Evolutionary conservation across 2,113 vertebrate species (phyloP), one percentile per base, ranked within the genome.

Genomic region (Gambusia affinis): DNA sequence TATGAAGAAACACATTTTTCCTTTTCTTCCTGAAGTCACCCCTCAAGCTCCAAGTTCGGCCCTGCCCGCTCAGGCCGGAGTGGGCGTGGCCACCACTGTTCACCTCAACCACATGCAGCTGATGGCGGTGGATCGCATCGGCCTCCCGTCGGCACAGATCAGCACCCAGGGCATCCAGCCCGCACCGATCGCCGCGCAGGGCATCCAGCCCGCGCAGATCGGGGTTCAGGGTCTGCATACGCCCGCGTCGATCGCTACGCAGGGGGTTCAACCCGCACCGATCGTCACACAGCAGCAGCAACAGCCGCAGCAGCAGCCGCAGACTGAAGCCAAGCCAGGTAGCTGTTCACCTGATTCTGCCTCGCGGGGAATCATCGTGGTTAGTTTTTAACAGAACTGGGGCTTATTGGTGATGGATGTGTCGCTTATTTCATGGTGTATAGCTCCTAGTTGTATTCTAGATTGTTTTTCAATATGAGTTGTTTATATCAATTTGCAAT

Each of bases 61-160:
- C 2, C 94, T 98, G 86, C 96, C 97, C 1, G 94, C 95, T n/a
- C 97, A 97, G 79, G 94, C 96, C 0, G 96, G 97, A 0, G 97
- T 98, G 0, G 97, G 97, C 0, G 97, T 99, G 79, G 97, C 98
- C 4, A 97, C 97, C 64, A 97, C 98, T 0, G 97, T 99, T 69
- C 98, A 98, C 89, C 94, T 99, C 24, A 99, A 99, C 84, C 97
- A 95, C 90, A 99, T 99, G 97, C 97, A 99, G 92, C 91, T 99
- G 89, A 99, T 99, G 97, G 96, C 97, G 0, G 97, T 99, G 0
- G 98, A 99, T 31, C 97, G 98, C 73, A 97, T 99, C 60, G 96
- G 97, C 33, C 96, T 98, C 68, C 96, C 97, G 37, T 96, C 97
- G 0, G 95, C 97, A 0, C 97, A 98, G 30, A 96, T 99, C 92